Evolutionary conservation across 2,888 invertebrate species (phyloP).

Genomic region (Marronus borbonicus): DNA sequence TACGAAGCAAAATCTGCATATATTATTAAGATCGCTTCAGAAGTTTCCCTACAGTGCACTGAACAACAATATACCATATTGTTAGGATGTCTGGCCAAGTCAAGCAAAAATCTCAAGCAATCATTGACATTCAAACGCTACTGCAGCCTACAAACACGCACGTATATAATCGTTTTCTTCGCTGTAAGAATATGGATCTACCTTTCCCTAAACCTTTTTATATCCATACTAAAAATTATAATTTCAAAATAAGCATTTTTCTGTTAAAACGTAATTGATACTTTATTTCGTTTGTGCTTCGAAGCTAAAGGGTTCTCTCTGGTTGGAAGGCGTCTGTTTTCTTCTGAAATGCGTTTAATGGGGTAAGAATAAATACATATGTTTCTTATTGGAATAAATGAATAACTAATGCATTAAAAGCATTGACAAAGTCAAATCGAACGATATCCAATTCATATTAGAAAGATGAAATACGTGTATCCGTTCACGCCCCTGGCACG

Average conservation of each 20-base stretch:
- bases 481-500: conserved; percentile 64
- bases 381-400: conserved; percentile 63
- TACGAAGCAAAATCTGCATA: conserved; percentile 47
- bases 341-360: conserved; percentile 40
- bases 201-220: conserved; percentile 1
- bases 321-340: background rate
- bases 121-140: conserved; percentile 44
- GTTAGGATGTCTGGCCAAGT: conserved; percentile 48
- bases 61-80: conserved; percentile 48
- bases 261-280: conserved; percentile 63
- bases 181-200: background rate
- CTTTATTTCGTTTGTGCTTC: conserved; percentile 56
- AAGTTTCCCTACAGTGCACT: conserved; percentile 47
- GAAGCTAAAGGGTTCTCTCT: conserved; percentile 29
- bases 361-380: conserved; percentile 59
- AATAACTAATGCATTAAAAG: conserved; percentile 61
- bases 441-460: conserved; percentile 64
- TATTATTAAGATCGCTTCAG: conserved; percentile 47
- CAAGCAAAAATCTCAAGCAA: conserved; percentile 47
- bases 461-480: conserved; percentile 61
- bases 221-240: conserved; percentile 45
- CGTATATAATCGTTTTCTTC: conserved; percentile 5
- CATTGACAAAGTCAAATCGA: conserved; percentile 61
- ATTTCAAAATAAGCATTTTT: conserved; percentile 48
- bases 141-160: conserved; percentile 23